These are phyloP conservation scores for Scrobipalpa costella DNA, from an alignment of 2,888 invertebrate genomes.

Conservation along the genomic window DNA sequence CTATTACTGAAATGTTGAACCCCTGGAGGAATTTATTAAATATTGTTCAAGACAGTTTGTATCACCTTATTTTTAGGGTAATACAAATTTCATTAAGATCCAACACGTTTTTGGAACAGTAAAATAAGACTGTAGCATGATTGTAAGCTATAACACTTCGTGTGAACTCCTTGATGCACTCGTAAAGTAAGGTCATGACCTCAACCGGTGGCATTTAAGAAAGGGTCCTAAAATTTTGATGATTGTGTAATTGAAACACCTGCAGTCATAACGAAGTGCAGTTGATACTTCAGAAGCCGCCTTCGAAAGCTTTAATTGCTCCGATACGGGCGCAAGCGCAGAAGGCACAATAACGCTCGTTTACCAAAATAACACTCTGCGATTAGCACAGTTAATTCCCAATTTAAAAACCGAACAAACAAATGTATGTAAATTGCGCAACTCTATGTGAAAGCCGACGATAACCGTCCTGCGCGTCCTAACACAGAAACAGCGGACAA, in stretches of 20 bases:
- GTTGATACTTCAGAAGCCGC: conserved; percentile 14
- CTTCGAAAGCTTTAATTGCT: conserved; percentile 12
- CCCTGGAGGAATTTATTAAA: background rate
- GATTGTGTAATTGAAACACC: conserved; percentile 5
- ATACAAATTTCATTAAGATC: background rate
- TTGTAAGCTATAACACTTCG: background rate
- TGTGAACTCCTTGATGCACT: conserved; percentile 5
- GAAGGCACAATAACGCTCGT: conserved; percentile 36
- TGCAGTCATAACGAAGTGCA: conserved; percentile 11
- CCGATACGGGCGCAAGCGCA: conserved; percentile 20
- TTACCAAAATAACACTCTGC: conserved; percentile 62
- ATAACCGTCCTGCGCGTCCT: conserved; percentile 56
- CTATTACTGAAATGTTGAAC: background rate
- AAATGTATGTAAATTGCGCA: conserved; percentile 79
- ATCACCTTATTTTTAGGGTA: background rate
- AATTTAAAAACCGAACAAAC: conserved; percentile 80
- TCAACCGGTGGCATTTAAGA: background rate
- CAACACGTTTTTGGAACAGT: background rate
- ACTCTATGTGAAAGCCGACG: conserved; percentile 76
- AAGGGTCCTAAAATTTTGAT: conserved; percentile 12
- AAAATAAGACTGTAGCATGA: conserved; percentile 14
- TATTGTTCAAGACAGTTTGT: background rate
- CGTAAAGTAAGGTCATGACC: conserved; percentile 13
- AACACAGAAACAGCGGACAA: conserved; percentile 35
- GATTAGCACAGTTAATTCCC: conserved; percentile 76